These are phyloP conservation scores for Chionodraco myersi DNA, from an alignment of 2,113 vertebrate genomes.

Conservation along the genomic window DNA sequence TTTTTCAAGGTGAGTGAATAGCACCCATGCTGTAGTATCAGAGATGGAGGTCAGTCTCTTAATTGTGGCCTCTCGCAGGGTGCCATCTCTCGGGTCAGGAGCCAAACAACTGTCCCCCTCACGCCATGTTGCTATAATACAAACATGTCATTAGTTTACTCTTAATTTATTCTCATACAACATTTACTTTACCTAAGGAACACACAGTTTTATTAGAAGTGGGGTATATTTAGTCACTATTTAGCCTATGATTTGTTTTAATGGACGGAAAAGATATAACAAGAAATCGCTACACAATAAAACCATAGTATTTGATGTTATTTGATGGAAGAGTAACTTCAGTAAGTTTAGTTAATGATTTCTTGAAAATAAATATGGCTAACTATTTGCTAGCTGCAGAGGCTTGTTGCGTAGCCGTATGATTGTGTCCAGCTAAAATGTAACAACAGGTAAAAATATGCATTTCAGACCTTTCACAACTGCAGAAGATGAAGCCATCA, in stretches of 20 bases:
- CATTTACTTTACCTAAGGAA: neutral
- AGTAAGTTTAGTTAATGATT: too few species aligned
- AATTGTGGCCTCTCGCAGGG: slow-evolving; percentile 82
- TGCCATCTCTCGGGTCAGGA: slow-evolving; percentile 77
- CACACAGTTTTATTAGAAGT: neutral
- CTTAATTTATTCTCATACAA: neutral
- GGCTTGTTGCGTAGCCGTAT: neutral
- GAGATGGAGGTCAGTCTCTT: slow-evolving; percentile 79
- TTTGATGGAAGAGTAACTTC: too few species aligned
- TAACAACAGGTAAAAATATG: neutral
- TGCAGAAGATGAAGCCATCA: slow-evolving; percentile 65
- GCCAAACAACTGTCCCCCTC: slow-evolving; percentile 81
- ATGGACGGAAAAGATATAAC: neutral
- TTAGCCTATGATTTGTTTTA: neutral
- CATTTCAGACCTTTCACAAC: slow-evolving; percentile 43
- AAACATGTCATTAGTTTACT: slow-evolving; percentile 6
- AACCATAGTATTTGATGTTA: too few species aligned
- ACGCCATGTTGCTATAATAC: slow-evolving; percentile 67
- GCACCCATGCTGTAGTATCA: slow-evolving; percentile 79
- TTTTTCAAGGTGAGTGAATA: slow-evolving; percentile 77
- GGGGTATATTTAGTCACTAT: neutral
- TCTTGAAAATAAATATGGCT: neutral
- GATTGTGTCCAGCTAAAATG: neutral
- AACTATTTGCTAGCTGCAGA: neutral
- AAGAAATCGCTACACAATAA: neutral